A percentile compares a stretch with the other conserved stretches of the same genome.
phyloP scores from a whole-genome alignment of 2,888 invertebrate genomes.

The Drosophila nr. perissopoda region DNA sequence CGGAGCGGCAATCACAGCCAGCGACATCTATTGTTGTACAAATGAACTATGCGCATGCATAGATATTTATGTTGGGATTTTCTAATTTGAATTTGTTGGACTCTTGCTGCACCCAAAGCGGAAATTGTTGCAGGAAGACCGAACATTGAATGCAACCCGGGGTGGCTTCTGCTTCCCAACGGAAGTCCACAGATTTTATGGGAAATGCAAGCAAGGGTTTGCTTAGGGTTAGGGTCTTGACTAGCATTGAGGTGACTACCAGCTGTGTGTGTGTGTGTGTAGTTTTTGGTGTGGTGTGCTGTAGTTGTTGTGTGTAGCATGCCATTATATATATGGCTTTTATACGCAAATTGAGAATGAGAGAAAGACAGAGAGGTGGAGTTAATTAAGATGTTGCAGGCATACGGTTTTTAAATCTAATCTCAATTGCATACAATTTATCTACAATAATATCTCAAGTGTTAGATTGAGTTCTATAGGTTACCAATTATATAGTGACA shows the following conservation, averaged over 20 bases:
- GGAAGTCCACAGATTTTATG: constrained; percentile 73
- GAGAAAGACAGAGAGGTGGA: not conserved
- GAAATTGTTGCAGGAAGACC: constrained; percentile 75
- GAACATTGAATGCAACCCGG: constrained; percentile 55
- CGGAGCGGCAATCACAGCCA: constrained; percentile 68
- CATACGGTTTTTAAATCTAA: not conserved
- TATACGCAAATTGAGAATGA: not conserved
- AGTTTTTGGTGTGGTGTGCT: constrained; percentile 6
- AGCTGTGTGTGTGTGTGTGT: constrained; percentile 21
- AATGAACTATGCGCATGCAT: constrained; percentile 70
- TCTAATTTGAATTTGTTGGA: constrained; percentile 77
- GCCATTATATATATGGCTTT: not conserved
- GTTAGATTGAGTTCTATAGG: not conserved
- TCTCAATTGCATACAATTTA: not conserved
- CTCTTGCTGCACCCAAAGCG: constrained; percentile 68
- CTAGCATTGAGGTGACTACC: constrained; percentile 49
- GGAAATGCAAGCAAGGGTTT: constrained; percentile 66
- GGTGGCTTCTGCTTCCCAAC: constrained; percentile 40
- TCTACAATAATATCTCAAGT: not conserved
- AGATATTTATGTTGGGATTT: constrained; percentile 77
- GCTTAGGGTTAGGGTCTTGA: constrained; percentile 33
- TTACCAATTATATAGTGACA: not conserved
- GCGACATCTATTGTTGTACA: constrained; percentile 75
- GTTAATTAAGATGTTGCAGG: constrained; percentile 2
- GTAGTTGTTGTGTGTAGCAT: constrained; percentile 7